Base-by-base conservation (phyloP, 2,888 invertebrate species). In the Lycophotia porphyrea region DNA sequence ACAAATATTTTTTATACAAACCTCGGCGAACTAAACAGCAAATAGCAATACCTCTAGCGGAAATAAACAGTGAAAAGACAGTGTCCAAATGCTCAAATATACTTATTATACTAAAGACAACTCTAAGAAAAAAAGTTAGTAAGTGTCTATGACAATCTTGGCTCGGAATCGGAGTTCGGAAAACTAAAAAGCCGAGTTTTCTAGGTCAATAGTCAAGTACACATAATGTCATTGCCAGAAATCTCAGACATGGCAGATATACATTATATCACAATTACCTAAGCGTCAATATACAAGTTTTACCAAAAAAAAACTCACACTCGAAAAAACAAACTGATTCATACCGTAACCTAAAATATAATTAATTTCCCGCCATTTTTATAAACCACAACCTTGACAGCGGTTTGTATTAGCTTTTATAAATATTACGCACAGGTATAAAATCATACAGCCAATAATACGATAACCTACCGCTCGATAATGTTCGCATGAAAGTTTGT, bases 401-500 rank as follows among this genome's bases (percentile, higher is more conserved):
- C 81, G 65, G 24, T 66, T 76, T 78, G 65, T 60, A 87, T 78
- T 74, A 66, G 70, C 71, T 76, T 84, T 82, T 85, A 80, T 78
- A 79, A 80, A 82, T 79, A 81, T 74, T 74, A 80, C 80, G 81
- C 88, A 80, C 80, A 75, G 87, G 88, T 79, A 84, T 84, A 71
- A 39, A 78, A 55, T 88, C 84, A 86, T 82, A 77, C 82, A 82
- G 80, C 81, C 87, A 88, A 86, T 84, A 88, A 72, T 39, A 69
- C 74, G 87, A 84, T 86, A 88, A 85, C 87, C 78, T 58, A 65
- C 55, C 84, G 82, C 88, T 88, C 76, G 87, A 88, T 87, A 87
- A 88, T 84, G 86, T 87, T 82, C 66, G 42, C 76, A 80, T 70
- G 70, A 87, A 80, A 75, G 74, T 72, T 78, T 74, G 60, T 44